Base-by-base conservation (phyloP, 2,113 vertebrate species). In the Rhabdomys dilectus region DNA sequence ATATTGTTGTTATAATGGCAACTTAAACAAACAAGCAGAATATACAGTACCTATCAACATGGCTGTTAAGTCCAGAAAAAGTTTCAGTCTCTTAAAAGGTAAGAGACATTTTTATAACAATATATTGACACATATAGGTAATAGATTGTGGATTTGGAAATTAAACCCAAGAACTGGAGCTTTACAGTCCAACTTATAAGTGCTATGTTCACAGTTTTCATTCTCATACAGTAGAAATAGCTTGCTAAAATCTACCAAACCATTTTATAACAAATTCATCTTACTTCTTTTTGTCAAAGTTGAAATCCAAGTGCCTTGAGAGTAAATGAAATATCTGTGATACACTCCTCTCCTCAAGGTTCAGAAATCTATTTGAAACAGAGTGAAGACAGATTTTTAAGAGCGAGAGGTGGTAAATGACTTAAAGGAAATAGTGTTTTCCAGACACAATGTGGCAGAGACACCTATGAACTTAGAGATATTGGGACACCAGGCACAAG, bases 251-350 rank as follows among this genome's bases (percentile, higher is more conserved):
- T 19, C 15, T 66, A 1, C 39, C 45, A 89, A 9, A 70, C 1
- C 7, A 51, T 80, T 94, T 92, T 93, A 31, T 64, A 72, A 93
- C 39, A 7, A 56, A 91, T 82, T 92, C 7, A 62, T n/a, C 29
- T 92, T 77, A 31, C 3, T 60, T 91, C 22, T 15, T 72, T 84
- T 80, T 84, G 19, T 62, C 36, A 88, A 58, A 36, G 53, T 56
- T 58, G 16, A 84, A 93, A 86, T 84, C 6, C 11, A 91, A 77
- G n/a, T 39, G 1, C 93, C 22, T 77, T 19, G 31, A 26, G 7
- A 48, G 13, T 26, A 84, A 60, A 42, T 60, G 51, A 9, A n/a
- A 56, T 58, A 36, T 26, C 21, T 81, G 5, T 82, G 24, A 62
- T 13, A 84, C n/a, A 42, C 13, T 84, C n/a, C 3, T 42, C 7